Evolutionary conservation across 2,888 invertebrate species (phyloP).

Genomic region (Tromatobia lineatoria): DNA sequence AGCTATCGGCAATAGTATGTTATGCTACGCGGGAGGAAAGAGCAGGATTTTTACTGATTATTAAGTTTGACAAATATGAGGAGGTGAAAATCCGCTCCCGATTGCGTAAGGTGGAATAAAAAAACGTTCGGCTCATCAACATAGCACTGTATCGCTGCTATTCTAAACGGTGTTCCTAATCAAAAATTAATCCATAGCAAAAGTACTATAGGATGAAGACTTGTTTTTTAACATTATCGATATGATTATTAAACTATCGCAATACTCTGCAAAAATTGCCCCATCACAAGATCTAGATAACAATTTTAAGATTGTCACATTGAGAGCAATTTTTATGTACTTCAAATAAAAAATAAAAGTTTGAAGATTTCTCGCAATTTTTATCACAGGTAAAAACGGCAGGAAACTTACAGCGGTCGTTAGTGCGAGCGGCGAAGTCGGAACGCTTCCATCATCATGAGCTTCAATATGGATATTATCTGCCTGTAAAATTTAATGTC

Average conservation of each 20-base stretch:
- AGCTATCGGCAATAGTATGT: neutral
- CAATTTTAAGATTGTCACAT: slow-evolving; percentile 1
- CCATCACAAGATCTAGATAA: neutral
- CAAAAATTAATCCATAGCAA: neutral
- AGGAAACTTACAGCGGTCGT: neutral
- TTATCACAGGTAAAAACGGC: slow-evolving; percentile 1
- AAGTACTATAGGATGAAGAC: neutral
- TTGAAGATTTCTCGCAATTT: neutral
- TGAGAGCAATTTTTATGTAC: neutral
- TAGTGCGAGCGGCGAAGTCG: neutral
- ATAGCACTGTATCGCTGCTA: neutral
- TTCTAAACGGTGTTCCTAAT: neutral
- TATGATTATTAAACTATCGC: neutral
- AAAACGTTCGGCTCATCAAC: neutral
- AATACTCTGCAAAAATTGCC: neutral
- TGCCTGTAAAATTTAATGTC: neutral
- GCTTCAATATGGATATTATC: neutral
- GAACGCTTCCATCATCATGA: neutral
- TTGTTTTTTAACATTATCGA: neutral
- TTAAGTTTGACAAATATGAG: neutral
- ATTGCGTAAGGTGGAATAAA: neutral
- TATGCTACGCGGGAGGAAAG: neutral
- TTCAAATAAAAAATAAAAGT: neutral
- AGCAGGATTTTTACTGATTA: neutral
- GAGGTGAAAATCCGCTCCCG: slow-evolving; percentile 1